Percentiles rank a stretch among this genome's conserved stretches.
Conservation (phyloP, 2,113 vertebrate genomes). For the Clarias magur region DNA sequence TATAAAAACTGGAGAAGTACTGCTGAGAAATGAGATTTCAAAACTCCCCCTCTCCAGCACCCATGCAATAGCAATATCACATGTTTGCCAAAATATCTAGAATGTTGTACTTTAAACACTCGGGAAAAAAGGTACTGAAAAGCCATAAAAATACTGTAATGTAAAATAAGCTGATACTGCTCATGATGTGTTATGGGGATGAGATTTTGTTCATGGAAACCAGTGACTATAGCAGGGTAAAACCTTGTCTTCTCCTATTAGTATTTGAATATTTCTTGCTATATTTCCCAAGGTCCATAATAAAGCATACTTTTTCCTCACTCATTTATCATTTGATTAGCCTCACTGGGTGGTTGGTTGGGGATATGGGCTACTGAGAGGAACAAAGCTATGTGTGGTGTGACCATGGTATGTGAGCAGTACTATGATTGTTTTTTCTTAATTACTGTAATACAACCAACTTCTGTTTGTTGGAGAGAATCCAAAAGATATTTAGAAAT, state of each 20-base stretch:
- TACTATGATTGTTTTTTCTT: slow-evolving; percentile 59
- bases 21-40: slow-evolving; percentile 14
- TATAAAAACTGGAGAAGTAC: neutral
- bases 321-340: slow-evolving; percentile 45
- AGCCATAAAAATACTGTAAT: neutral
- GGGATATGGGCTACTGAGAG: slow-evolving; percentile 44
- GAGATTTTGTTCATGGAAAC: neutral
- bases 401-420: slow-evolving; percentile 49
- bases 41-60: too few species aligned
- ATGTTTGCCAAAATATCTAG: neutral
- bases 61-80: neutral
- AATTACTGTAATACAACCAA: slow-evolving; percentile 36
- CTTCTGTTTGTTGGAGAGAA: slow-evolving; percentile 57
- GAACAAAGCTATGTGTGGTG: slow-evolving; percentile 32
- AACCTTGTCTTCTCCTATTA: neutral
- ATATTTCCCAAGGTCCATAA: slow-evolving; percentile 34
- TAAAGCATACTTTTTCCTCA: slow-evolving; percentile 37
- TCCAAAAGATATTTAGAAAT: slow-evolving; percentile 53
- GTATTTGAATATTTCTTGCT: slow-evolving; percentile 37
- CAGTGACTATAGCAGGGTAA: neutral
- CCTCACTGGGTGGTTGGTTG: slow-evolving; percentile 58
- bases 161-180: neutral
- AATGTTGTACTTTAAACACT: neutral
- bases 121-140: neutral
- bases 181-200: neutral